Conservation (phyloP, 2,888 invertebrate genomes). For the Muscina levida region DNA sequence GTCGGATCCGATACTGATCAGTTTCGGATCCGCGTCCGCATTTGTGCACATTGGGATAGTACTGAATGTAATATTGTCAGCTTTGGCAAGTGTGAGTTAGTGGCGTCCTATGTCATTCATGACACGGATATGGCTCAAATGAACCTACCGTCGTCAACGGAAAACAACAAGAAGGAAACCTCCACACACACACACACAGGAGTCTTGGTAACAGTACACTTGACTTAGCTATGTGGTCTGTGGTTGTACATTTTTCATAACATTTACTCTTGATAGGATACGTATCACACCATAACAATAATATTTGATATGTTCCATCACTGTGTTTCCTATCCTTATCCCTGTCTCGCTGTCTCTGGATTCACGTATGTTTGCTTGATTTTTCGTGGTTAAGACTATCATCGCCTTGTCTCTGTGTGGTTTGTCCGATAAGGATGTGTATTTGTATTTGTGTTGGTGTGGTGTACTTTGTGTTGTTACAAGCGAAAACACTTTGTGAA, state of each 20-base stretch:
- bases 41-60: too few relatives aligned
- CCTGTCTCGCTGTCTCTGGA: not conserved
- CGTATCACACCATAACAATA: conserved; percentile 54
- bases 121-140: too few relatives aligned
- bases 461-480: too few relatives aligned
- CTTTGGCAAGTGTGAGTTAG: too few relatives aligned
- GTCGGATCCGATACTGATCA: too few relatives aligned
- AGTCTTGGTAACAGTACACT: too few relatives aligned
- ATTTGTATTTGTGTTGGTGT: too few relatives aligned
- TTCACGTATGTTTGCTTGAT: not conserved
- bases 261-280: conserved; percentile 40
- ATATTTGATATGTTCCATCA: conserved; percentile 32
- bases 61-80: too few relatives aligned
- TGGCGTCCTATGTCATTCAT: too few relatives aligned
- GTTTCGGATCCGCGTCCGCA: too few relatives aligned
- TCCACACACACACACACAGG: not conserved
- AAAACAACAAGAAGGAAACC: not conserved
- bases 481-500: not conserved
- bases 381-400: not conserved
- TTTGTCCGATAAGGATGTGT: not conserved
- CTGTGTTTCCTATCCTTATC: not conserved
- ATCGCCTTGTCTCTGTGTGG: not conserved
- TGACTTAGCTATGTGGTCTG: too few relatives aligned
- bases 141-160: too few relatives aligned
- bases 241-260: not conserved